These are phyloP conservation scores for Aphelenchoides besseyi DNA, from an alignment of 1,140 invertebrate species.

Conservation along the genomic window DNA sequence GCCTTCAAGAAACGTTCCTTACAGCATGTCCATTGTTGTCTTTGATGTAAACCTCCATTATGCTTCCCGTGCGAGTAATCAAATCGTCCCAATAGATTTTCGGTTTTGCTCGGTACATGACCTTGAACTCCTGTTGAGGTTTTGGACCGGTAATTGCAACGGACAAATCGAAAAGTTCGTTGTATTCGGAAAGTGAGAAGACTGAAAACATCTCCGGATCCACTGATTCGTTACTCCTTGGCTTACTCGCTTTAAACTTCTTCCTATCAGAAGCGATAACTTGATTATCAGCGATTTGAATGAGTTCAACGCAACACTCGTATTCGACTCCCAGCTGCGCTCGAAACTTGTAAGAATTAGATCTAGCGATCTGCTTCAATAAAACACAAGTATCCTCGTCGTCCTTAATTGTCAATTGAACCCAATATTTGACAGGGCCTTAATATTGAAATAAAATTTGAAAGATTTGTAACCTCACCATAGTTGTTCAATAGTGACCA, in stretches of 20 bases:
- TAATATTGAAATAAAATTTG: not conserved
- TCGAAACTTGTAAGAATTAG: not conserved
- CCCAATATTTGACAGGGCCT: not conserved
- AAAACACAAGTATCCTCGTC: not conserved
- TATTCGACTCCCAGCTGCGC: not conserved
- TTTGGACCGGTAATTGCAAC: not conserved
- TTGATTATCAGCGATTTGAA: not conserved
- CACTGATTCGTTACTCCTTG: not conserved
- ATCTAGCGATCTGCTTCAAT: not conserved
- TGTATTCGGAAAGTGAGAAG: slow-evolving; percentile 22
- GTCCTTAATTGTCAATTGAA: not conserved
- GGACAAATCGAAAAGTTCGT: slow-evolving; percentile 19
- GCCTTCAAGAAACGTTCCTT: no score
- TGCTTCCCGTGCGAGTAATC: slow-evolving; percentile 23
- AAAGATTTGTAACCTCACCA: not conserved
- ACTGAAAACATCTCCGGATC: slow-evolving; percentile 25
- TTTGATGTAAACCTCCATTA: slow-evolving; percentile 58
- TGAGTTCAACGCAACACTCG: not conserved
- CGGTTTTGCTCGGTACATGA: slow-evolving; percentile 59
- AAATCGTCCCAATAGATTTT: slow-evolving; percentile 58
- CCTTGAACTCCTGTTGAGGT: slow-evolving; percentile 19
- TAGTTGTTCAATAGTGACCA: not conserved
- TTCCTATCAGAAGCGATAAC: not conserved
- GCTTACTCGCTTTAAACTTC: slow-evolving; percentile 6
- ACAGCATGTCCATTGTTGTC: slow-evolving; percentile 60